These are phyloP conservation scores for Stichodactyla mertensii DNA, from an alignment of 64 coral and sea anemone genomes.

Conservation along the genomic window DNA sequence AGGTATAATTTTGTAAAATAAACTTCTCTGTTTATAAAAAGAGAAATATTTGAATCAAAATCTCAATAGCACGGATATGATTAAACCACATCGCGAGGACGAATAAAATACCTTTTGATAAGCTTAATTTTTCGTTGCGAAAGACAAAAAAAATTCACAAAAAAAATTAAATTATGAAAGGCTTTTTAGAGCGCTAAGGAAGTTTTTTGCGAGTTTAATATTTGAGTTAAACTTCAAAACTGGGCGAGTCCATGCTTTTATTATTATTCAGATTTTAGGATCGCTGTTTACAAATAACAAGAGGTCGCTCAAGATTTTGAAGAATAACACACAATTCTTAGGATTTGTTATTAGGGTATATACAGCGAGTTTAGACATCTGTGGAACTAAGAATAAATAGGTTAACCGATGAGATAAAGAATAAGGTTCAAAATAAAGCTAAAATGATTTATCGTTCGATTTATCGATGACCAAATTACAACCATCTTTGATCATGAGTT, in stretches of 20 bases:
- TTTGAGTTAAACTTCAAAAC: background rate
- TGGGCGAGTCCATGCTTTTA: conserved; percentile 8
- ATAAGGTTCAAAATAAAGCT: background rate
- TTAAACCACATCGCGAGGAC: background rate
- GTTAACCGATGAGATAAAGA: background rate
- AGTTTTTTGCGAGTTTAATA: background rate
- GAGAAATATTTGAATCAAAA: background rate
- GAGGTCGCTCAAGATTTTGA: background rate
- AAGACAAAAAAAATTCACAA: no score
- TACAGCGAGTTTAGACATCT: background rate
- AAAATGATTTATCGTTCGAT: background rate
- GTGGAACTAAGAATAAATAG: background rate
- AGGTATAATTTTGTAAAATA: no score
- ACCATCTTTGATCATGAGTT: background rate
- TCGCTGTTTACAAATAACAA: background rate
- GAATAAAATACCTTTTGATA: background rate
- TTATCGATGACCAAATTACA: conserved; percentile 16
- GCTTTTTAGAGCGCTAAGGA: background rate
- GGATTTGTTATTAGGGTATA: background rate
- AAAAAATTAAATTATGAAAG: background rate
- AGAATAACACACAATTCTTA: no score
- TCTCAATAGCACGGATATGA: background rate
- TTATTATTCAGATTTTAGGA: background rate
- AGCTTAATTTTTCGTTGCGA: background rate
- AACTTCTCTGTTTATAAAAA: background rate